These are phyloP conservation scores for Chitala chitala DNA, from an alignment of 2,113 vertebrate genomes.

Conservation along the genomic window DNA sequence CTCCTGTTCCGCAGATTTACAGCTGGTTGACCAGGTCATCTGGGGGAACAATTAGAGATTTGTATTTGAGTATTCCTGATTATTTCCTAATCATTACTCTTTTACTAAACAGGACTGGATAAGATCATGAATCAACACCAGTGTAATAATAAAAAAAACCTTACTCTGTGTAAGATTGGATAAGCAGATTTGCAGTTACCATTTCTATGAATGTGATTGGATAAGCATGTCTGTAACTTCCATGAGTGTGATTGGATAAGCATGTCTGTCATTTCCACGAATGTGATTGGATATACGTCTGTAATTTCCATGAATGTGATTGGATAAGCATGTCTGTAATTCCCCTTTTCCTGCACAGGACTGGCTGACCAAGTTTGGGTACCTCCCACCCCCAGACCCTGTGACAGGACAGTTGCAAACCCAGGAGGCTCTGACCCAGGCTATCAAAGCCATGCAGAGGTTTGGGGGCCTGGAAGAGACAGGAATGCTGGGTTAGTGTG, in stretches of 20 bases:
- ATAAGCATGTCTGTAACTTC: constrained; percentile 26
- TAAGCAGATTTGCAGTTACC: background rate
- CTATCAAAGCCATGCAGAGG: constrained; percentile 88
- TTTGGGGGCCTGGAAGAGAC: constrained; percentile 88
- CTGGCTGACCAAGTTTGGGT: constrained; percentile 92
- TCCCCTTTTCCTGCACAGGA: constrained; percentile 81
- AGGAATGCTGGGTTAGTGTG: constrained; percentile 74
- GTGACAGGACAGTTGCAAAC: constrained; percentile 80
- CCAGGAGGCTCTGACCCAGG: constrained; percentile 80
- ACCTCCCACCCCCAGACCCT: constrained; percentile 80
- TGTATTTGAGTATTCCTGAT: no score
- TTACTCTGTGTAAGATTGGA: background rate
- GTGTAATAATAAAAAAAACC: no score
- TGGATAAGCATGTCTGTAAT: constrained; percentile 2
- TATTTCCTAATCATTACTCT: no score
- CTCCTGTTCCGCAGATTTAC: no score
- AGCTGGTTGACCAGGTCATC: no score
- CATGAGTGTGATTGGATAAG: constrained; percentile 10
- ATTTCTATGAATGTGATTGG: constrained; percentile 29
- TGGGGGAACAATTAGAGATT: no score
- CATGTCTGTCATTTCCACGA: constrained; percentile 28
- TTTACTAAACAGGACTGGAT: background rate
- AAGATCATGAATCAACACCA: background rate
- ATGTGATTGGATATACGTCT: background rate
- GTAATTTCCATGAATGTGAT: constrained; percentile 29